Percentiles rank a stretch among this genome's conserved stretches.
Evolutionary conservation across 2,888 invertebrate genomes (phyloP).

Genomic region (Auanema sp.): DNA sequence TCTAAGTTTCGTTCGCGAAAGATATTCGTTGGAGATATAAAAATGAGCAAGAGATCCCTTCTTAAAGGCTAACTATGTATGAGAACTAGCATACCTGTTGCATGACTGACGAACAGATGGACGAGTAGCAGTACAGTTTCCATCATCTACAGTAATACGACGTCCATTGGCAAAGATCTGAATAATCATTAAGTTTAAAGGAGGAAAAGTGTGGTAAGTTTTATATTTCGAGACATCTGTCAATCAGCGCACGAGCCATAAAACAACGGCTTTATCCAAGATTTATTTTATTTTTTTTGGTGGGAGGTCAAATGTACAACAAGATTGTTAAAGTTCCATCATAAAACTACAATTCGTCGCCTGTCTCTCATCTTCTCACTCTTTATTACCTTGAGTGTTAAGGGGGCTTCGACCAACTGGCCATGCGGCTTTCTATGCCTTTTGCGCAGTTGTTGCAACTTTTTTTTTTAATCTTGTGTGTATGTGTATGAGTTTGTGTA

Average conservation of each 20-base stretch:
- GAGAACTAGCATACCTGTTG: slow-evolving; percentile 68
- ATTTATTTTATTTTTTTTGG: neutral
- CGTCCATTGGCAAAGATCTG: slow-evolving; percentile 75
- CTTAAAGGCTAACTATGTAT: too few species aligned
- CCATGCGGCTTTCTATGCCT: too few species aligned
- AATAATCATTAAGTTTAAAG: slow-evolving; percentile 20
- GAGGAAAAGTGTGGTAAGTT: neutral
- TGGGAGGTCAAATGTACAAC: neutral
- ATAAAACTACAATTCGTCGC: too few species aligned
- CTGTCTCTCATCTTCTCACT: too few species aligned
- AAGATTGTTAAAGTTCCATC: neutral
- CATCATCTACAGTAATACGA: slow-evolving; percentile 76
- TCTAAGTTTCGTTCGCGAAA: too few species aligned
- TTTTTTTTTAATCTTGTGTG: too few species aligned
- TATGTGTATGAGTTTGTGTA: too few species aligned
- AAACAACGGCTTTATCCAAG: neutral
- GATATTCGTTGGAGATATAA: too few species aligned
- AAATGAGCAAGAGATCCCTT: too few species aligned
- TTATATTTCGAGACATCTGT: neutral
- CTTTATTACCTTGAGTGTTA: too few species aligned
- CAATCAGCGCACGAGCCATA: neutral
- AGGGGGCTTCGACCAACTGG: too few species aligned
- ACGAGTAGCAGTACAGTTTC: slow-evolving; percentile 73
- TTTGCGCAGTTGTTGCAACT: too few species aligned
- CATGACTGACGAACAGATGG: slow-evolving; percentile 70